Base-by-base conservation (phyloP, 30 jellyfish, hydroid and myxozoan genomes). In the Turritopsis rubra region DNA sequence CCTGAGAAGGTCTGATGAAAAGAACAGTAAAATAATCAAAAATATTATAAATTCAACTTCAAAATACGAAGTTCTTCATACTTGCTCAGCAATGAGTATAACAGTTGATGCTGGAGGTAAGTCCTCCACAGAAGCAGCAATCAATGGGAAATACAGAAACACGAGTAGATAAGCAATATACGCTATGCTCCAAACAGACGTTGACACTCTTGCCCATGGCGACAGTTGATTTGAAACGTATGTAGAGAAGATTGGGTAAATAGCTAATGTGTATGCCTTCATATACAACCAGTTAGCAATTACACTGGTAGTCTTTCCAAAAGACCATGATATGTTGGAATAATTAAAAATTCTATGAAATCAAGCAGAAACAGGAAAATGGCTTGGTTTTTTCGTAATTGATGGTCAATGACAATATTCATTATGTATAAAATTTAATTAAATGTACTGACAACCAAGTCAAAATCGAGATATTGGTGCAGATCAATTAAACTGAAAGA, bases 81-180 rank as follows among this genome's bases (percentile, higher is more conserved):
- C 97, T 91, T 90, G 97, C 71, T 90, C 97, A 21, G 88, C 26
- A 26, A 85, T 83, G 52, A 90, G 68, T 9, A 90, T 90, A 21
- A 85, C 80, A 24, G 97, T 85, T 19, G 97, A 85, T 16, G 92
- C 95, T n/a, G 97, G 86, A 20, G 95, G 95, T 26, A 90, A 29
- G n/a, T 86, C 82, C 65, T 71, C 76, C 22, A 66, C 28, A 17
- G 71, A 17, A 16, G 82, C 81, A 52, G 82, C 97, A 1, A 21
- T 75, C 26, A 90, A 83, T 28, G 97, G 97, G 75, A 90, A 90
- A 72, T 85, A 85, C 17, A 87, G 91, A 22, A 90, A 86, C 22
- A 70, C 26, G 20, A 79, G 82, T 89, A 90, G 82, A 88, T 90
- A 90, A 1, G 80, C 73, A 18, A 88, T 86, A 86, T 90, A 90